Evolutionary conservation across 2,113 vertebrate species (phyloP), one percentile per base, ranked within the genome.

Genomic region (Lipophrys pholis): DNA sequence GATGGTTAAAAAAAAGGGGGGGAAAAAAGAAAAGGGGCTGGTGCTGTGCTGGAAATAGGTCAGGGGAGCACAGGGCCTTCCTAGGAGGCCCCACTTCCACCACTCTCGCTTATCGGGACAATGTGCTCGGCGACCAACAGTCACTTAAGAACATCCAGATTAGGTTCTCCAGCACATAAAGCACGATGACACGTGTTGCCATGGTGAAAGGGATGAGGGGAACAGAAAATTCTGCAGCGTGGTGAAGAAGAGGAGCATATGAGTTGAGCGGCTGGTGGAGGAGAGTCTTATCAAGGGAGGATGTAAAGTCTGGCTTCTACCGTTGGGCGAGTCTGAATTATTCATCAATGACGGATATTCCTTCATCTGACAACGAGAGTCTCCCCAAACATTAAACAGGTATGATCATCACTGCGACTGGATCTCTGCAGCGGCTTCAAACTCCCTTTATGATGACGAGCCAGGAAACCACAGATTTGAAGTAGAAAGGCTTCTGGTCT

Each of bases 21-120:
- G n/a, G n/a, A 30, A 30, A 30, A 30, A 30, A 30, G 62, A 40
- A 63, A 30, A 45, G 73, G 41, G 80, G 87, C 78, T 82, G 75
- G 81, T 73, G 61, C 56, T 66, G 75, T 82, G 84, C 80, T 87
- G 70, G 82, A 93, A 91, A 86, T 92, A 91, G 91, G 90, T 91
- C 90, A 93, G 79, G 69, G 60, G 85, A 90, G 77, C 54, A 64
- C 73, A 82, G 38, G 36, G 57, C 73, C 41, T 73, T 87, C 91
- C 85, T 78, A 75, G 70, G 77, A 89, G 86, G 75, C 43, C 76
- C 79, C 55, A 61, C 55, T 51, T 41, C 71, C 78, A 59, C 67
- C 83, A 66, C 49, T 58, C 73, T 9, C 75, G 40, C 39, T 43
- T 21, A 62, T 70, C 52, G 54, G 61, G 49, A n/a, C 11, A 4